Conservation (phyloP, 2,888 invertebrate species). For the Nyleta sp. region DNA sequence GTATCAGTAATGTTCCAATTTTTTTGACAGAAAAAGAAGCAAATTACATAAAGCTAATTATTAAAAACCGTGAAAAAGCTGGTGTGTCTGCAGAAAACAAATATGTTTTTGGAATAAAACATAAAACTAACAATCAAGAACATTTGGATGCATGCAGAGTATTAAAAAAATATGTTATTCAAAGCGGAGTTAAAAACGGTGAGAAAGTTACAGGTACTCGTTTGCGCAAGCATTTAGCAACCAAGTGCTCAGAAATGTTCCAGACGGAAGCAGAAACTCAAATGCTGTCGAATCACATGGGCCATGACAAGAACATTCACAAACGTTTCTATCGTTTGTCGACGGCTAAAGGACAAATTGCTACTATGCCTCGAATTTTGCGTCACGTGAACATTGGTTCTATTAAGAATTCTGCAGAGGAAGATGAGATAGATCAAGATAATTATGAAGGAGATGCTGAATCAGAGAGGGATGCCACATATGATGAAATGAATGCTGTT, state of each 20-base stretch:
- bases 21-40: slow-evolving; percentile 7
- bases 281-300: slow-evolving; percentile 8
- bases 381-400: neutral
- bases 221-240: slow-evolving; percentile 33
- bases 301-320: slow-evolving; percentile 22
- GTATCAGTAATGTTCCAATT: slow-evolving; percentile 25
- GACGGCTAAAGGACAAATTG: slow-evolving; percentile 4
- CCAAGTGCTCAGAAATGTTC: slow-evolving; percentile 9
- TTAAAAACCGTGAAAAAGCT: slow-evolving; percentile 15
- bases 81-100: slow-evolving; percentile 3
- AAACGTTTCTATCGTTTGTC: slow-evolving; percentile 6
- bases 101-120: slow-evolving; percentile 21
- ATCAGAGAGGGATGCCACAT: too few relatives aligned
- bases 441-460: too few relatives aligned
- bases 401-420: too few relatives aligned
- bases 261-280: neutral
- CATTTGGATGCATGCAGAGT: slow-evolving; percentile 4
- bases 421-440: too few relatives aligned
- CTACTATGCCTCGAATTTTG: slow-evolving; percentile 9
- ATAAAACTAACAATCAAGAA: neutral
- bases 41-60: neutral
- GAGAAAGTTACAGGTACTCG: slow-evolving; percentile 9
- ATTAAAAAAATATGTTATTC: slow-evolving; percentile 20
- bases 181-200: neutral
- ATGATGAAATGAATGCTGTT: too few relatives aligned